Evolutionary conservation across 2,113 vertebrate genomes (phyloP).

Genomic region (Cololabis saira): DNA sequence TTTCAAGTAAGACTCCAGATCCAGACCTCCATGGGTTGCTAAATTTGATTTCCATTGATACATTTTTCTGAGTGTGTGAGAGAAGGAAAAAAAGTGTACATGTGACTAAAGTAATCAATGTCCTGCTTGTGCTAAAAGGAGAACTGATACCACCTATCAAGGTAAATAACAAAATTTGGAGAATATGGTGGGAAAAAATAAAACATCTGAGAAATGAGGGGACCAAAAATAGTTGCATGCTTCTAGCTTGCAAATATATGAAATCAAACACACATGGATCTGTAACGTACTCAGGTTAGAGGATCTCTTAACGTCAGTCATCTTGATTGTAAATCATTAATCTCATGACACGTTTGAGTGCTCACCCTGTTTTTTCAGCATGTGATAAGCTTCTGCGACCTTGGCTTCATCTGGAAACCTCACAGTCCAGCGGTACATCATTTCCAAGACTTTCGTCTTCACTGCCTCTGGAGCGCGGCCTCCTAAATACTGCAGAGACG

Average conservation of each 20-base stretch:
- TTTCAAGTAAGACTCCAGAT: too few species aligned
- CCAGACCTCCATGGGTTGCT: too few species aligned
- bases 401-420: constrained; percentile 91
- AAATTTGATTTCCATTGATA: too few species aligned
- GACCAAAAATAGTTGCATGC: not conserved
- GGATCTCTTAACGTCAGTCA: too few species aligned
- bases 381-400: constrained; percentile 95
- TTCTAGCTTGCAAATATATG: not conserved
- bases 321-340: not conserved
- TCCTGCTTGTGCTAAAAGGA: constrained; percentile 33
- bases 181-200: constrained; percentile 8
- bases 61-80: too few species aligned
- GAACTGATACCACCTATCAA: constrained; percentile 27
- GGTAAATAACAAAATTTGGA: not conserved
- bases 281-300: too few species aligned
- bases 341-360: not conserved
- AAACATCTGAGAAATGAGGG: not conserved
- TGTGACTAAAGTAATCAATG: constrained; percentile 12
- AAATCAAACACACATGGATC: not conserved
- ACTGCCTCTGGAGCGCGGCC: constrained; percentile 91
- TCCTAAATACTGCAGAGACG: constrained; percentile 89
- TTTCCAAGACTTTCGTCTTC: constrained; percentile 93
- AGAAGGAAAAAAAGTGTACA: too few species aligned
- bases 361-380: constrained; percentile 98
- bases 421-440: constrained; percentile 94